Percentiles rank a stretch among this genome's conserved stretches.
phyloP scores from a whole-genome alignment of 2,797 vertebrate genomes.

The Podargus strigoides region DNA sequence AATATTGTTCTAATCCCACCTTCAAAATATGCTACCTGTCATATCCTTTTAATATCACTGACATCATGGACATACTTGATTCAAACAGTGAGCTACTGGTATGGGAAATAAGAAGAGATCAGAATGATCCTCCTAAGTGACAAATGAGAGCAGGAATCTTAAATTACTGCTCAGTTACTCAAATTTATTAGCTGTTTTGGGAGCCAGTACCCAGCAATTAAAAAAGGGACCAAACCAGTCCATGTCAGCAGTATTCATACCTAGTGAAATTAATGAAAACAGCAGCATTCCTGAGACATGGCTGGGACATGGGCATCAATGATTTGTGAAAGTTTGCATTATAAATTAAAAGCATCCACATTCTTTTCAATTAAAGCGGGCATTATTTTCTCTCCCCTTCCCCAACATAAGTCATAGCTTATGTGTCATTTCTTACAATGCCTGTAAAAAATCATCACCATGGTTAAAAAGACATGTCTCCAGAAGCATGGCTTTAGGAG shows the following conservation, averaged over 20 bases:
- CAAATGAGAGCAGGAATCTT: not conserved
- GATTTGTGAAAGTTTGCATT: not conserved
- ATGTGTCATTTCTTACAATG: not conserved
- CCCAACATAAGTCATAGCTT: not conserved
- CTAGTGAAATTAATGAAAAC: not conserved
- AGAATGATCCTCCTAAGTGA: not conserved
- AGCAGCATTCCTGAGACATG: not conserved
- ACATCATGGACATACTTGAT: not conserved
- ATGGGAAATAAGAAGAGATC: not conserved
- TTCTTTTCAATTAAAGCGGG: constrained; percentile 12
- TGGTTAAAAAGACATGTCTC: constrained; percentile 3
- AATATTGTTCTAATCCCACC: not conserved
- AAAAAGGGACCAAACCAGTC: not conserved
- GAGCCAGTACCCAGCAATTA: not conserved
- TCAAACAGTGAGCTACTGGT: not conserved
- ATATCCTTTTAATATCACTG: not conserved
- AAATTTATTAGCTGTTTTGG: not conserved
- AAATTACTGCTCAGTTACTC: not conserved
- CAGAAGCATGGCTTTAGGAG: not conserved
- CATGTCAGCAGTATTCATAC: not conserved
- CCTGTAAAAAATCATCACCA: constrained; percentile 13
- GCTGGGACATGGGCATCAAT: not conserved
- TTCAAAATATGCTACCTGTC: not conserved
- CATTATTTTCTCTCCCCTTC: not conserved
- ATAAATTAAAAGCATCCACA: constrained; percentile 11